Evolutionary conservation across 2,113 vertebrate genomes (phyloP), one percentile per base, ranked within the genome.

Genomic region (Gymnocephalus cernua): DNA sequence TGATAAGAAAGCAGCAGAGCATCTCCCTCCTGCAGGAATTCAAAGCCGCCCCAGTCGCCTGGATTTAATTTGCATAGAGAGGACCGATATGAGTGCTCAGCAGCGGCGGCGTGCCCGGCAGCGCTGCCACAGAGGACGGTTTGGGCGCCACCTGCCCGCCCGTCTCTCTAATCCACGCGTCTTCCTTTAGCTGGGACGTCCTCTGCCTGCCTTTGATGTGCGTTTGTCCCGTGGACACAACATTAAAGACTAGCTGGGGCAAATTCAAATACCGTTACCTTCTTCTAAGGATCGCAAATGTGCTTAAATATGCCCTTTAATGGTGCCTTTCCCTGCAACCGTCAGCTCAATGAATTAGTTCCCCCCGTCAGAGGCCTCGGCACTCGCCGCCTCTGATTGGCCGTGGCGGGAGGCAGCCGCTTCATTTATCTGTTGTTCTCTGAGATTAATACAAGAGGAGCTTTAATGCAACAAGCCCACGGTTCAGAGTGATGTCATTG

Each of bases 271-370:
- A 91, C 67, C 85, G 82, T 90, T 91, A 93, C 86, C 90, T 93
- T 93, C 88, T 88, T 92, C 85, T 90, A 80, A 88, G 82, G 87
- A 80, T 86, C 78, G 83, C 76, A 91, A 93, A 88, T 87, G 86
- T 82, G 91, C 92, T 90, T 91, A 88, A 93, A 92, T 90, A 75
- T 93, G 89, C 81, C 87, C 88, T 93, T 94, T 93, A 90, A 94
- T 91, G 90, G 79, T 78, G 64, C 41, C 62, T 89, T 83, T 86
- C 62, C 59, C 88, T 83, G 61, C 80, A 79, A 83, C 88, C 82
- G 74, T 67, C 62, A 81, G 84, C 84, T 81, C 85, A 88, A 80
- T 84, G 73, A 68, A 92, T 92, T 87, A 84, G 83, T 88, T 91
- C 74, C 84, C 80, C 82, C 67, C 32, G 83, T 59, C 80, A 84